Percentiles rank a stretch among this genome's conserved stretches.
Evolutionary conservation across 2,113 vertebrate genomes (phyloP).

Genomic region (Corydoras maculifer): DNA sequence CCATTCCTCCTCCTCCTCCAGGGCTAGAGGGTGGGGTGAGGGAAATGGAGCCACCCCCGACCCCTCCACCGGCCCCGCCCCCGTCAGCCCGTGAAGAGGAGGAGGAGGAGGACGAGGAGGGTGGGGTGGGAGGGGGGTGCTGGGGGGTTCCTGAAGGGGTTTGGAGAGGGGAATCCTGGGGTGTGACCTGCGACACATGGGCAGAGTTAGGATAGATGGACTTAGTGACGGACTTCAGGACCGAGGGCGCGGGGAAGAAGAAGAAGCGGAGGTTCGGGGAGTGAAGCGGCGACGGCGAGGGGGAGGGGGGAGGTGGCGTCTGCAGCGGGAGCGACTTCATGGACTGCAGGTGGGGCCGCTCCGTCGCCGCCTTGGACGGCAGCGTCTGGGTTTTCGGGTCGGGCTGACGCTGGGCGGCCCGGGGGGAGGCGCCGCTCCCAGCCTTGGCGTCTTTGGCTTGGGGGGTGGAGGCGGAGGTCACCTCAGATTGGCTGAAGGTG

Average conservation of each 20-base stretch:
- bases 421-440: slow-evolving; percentile 56
- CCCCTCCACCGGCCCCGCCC: slow-evolving; percentile 48
- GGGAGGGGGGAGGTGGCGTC: slow-evolving; percentile 62
- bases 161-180: slow-evolving; percentile 75
- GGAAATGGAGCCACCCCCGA: slow-evolving; percentile 56
- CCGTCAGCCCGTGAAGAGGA: slow-evolving; percentile 70
- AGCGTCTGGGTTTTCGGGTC: slow-evolving; percentile 85
- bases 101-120: slow-evolving; percentile 66
- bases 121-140: slow-evolving; percentile 69
- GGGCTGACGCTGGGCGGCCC: slow-evolving; percentile 60
- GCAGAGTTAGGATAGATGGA: slow-evolving; percentile 63
- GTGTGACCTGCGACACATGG: slow-evolving; percentile 77
- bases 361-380: slow-evolving; percentile 72
- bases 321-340: slow-evolving; percentile 78
- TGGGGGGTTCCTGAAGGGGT: slow-evolving; percentile 76
- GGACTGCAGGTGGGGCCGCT: slow-evolving; percentile 73
- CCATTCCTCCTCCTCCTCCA: slow-evolving; percentile 68
- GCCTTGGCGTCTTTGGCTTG: slow-evolving; percentile 67
- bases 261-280: slow-evolving; percentile 72
- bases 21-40: slow-evolving; percentile 83
- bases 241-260: slow-evolving; percentile 75
- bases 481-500: slow-evolving; percentile 79
- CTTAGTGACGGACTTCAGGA: slow-evolving; percentile 69
- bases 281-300: slow-evolving; percentile 64
- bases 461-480: slow-evolving; percentile 55